Conservation (phyloP, 2,888 invertebrate genomes). For the Adelphocoris suturalis region DNA sequence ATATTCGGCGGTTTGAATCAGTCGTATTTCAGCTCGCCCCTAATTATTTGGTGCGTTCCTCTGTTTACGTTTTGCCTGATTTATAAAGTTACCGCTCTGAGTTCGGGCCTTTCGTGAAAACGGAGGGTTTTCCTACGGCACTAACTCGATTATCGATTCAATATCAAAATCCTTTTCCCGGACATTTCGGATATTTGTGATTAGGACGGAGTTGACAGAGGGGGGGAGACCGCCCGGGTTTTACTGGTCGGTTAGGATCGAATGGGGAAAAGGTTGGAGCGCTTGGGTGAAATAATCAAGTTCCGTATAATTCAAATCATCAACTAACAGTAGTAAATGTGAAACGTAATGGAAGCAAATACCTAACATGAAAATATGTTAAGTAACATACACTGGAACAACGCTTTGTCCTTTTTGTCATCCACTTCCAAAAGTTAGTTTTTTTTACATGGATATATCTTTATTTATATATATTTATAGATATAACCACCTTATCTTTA, state of each 20-base stretch:
- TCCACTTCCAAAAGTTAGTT: too few species aligned
- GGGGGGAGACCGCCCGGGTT: neutral
- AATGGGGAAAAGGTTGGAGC: neutral
- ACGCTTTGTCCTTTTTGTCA: too few species aligned
- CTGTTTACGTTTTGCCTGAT: slow-evolving; percentile 60
- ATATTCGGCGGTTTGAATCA: slow-evolving; percentile 60
- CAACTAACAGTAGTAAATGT: neutral
- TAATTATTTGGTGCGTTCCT: slow-evolving; percentile 55
- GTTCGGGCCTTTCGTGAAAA: neutral
- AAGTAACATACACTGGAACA: too few species aligned
- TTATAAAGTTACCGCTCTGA: slow-evolving; percentile 27
- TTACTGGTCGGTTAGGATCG: neutral
- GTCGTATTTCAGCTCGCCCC: slow-evolving; percentile 48
- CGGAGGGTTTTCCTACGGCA: neutral
- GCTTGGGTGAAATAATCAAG: neutral
- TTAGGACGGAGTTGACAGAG: neutral
- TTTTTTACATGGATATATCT: too few species aligned
- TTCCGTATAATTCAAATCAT: neutral
- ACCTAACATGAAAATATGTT: too few species aligned
- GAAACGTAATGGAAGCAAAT: neutral
- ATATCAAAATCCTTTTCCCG: slow-evolving; percentile 23
- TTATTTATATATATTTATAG: too few species aligned
- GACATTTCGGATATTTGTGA: slow-evolving; percentile 11
- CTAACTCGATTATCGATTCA: slow-evolving; percentile 31
- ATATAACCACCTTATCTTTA: too few species aligned